Conservation (phyloP, 1,140 invertebrate species). For the Stratiolaelaps scimitus region DNA sequence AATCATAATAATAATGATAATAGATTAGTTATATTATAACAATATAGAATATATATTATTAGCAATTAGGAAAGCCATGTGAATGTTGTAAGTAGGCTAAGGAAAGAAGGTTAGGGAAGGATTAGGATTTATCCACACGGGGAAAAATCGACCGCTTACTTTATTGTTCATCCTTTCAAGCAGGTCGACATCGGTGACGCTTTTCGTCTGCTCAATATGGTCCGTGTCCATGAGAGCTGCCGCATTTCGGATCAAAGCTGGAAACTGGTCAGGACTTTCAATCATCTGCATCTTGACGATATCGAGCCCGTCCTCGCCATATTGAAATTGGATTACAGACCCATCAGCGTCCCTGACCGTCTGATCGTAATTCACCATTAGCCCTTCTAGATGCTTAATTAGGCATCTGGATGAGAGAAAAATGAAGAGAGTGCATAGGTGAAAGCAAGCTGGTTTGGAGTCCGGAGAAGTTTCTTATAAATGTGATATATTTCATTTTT, state of each 20-base stretch:
- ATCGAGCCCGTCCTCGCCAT: slow-evolving; percentile 95
- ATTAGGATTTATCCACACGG: too few relatives aligned
- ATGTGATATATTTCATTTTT: too few relatives aligned
- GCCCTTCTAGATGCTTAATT: slow-evolving; percentile 92
- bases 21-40: too few relatives aligned
- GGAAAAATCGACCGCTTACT: slow-evolving; percentile 23
- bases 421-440: too few relatives aligned
- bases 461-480: too few relatives aligned
- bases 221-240: slow-evolving; percentile 50
- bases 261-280: slow-evolving; percentile 54
- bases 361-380: slow-evolving; percentile 76
- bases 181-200: slow-evolving; percentile 41
- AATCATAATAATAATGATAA: too few relatives aligned
- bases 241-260: slow-evolving; percentile 67
- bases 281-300: slow-evolving; percentile 74
- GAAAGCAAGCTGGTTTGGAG: too few relatives aligned
- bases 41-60: too few relatives aligned
- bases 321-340: slow-evolving; percentile 87
- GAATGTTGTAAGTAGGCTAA: too few relatives aligned
- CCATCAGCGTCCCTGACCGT: slow-evolving; percentile 90
- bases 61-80: too few relatives aligned
- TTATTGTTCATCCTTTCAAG: slow-evolving; percentile 44
- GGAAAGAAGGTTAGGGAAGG: too few relatives aligned
- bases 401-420: slow-evolving; percentile 50
- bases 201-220: slow-evolving; percentile 48